phyloP scores from a whole-genome alignment of 2,888 invertebrate genomes.

The Hipparchia semele region DNA sequence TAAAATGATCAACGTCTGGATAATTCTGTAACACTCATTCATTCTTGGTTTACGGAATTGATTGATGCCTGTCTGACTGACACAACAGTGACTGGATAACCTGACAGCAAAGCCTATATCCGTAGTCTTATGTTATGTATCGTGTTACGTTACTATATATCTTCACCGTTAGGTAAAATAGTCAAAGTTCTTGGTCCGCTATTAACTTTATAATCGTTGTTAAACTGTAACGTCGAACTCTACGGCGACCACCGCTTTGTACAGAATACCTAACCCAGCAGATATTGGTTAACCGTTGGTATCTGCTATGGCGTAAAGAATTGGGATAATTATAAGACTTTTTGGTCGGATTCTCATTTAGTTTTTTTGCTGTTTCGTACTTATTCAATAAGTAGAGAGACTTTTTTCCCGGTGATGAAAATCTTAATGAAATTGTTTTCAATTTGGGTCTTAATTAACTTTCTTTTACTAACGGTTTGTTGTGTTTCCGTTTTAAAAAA shows the following conservation, averaged over 20 bases:
- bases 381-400: neutral
- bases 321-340: slow-evolving; percentile 2
- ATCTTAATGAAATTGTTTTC: neutral
- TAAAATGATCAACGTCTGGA: too few species aligned
- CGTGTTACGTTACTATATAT: too few species aligned
- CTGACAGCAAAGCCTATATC: neutral
- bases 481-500: neutral
- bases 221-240: neutral
- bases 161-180: neutral
- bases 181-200: too few species aligned
- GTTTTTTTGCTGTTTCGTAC: neutral
- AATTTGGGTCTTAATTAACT: neutral
- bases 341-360: slow-evolving; percentile 1
- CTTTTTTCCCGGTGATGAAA: neutral
- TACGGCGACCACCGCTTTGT: neutral
- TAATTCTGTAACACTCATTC: too few species aligned
- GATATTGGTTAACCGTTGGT: slow-evolving; percentile 8
- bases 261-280: neutral
- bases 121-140: too few species aligned
- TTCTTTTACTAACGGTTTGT: neutral
- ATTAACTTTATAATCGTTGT: neutral
- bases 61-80: too few species aligned
- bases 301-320: slow-evolving; percentile 10
- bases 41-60: too few species aligned
- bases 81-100: too few species aligned